phyloP scores from a whole-genome alignment of 2,797 vertebrate genomes.

The Eptatretus atami region DNA sequence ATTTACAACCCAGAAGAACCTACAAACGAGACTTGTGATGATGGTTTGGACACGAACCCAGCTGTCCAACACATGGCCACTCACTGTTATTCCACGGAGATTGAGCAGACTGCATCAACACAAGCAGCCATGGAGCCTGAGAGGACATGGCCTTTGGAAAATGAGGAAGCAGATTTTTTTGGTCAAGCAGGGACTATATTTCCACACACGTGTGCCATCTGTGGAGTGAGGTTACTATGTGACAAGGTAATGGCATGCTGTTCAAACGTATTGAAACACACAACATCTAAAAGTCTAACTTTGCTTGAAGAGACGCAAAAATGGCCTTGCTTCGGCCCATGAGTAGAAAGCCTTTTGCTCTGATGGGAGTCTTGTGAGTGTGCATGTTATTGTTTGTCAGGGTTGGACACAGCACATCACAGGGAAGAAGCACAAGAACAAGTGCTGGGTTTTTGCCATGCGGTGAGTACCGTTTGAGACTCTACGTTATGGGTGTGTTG shows the following conservation, averaged over 20 bases:
- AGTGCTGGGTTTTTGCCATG: neutral
- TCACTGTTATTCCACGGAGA: neutral
- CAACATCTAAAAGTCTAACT: too few species aligned
- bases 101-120: neutral
- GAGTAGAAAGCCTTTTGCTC: neutral
- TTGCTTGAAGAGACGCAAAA: too few species aligned
- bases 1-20: slow-evolving; percentile 2
- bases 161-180: neutral
- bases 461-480: slow-evolving; percentile 1
- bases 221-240: neutral
- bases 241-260: neutral
- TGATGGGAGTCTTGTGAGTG: neutral
- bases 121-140: neutral
- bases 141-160: neutral
- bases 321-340: too few species aligned
- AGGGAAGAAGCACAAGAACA: slow-evolving; percentile 2
- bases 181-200: neutral
- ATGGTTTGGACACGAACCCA: neutral
- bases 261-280: too few species aligned
- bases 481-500: neutral
- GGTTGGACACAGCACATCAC: slow-evolving; percentile 2
- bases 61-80: neutral
- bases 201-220: neutral
- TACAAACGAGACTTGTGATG: neutral
- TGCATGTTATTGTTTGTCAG: neutral